Evolutionary conservation across 2,888 invertebrate species (phyloP), one percentile per base, ranked within the genome.

Genomic region (Amphipyra berbera): DNA sequence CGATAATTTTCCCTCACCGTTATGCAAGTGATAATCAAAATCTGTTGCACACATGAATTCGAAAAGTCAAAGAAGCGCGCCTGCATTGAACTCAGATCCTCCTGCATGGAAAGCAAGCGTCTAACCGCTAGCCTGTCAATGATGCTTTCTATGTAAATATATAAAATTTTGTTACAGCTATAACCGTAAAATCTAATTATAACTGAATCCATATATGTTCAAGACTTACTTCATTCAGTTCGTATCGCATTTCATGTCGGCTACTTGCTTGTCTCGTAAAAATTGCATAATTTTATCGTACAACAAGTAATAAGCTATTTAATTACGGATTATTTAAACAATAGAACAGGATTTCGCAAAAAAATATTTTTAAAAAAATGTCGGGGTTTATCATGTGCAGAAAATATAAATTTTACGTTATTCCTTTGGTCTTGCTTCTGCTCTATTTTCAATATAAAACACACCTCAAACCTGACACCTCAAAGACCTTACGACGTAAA

Each of bases 131-230:
- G 21, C 21, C 1, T 21, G 3, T 30, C 6, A 30, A 2, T 7
- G 6, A 2, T 7, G 6, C 30, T 30, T 30, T 30, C 30, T 1
- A 30, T 30, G 30, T 30, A 30, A 30, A 30, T 30, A 21, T 21
- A 3, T 21, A 21, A 21, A 21, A 21, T 21, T 21, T 21, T 21
- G 3, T 21, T 21, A 21, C 21, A 21, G 21, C 4, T 30, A 14
- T 21, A 15, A 10, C 30, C 21, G n/a, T 41, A 47, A 38, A 64
- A 64, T 64, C 64, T 21, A 44, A 33, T 62, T 47, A 30, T 33
- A 13, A 30, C 21, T 33, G 45, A 71, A 71, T 35, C 49, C 71
- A 4, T 65, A 57, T 38, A 47, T 21, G 30, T 65, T 49, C 57
- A 30, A 46, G 49, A 37, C 33, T 13, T 37, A 21, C 48, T 46